A percentile compares a stretch with the other conserved stretches of the same genome.
These are phyloP conservation scores for Ceraclea dissimilis DNA, from an alignment of 2,888 invertebrate genomes.

Conservation along the genomic window DNA sequence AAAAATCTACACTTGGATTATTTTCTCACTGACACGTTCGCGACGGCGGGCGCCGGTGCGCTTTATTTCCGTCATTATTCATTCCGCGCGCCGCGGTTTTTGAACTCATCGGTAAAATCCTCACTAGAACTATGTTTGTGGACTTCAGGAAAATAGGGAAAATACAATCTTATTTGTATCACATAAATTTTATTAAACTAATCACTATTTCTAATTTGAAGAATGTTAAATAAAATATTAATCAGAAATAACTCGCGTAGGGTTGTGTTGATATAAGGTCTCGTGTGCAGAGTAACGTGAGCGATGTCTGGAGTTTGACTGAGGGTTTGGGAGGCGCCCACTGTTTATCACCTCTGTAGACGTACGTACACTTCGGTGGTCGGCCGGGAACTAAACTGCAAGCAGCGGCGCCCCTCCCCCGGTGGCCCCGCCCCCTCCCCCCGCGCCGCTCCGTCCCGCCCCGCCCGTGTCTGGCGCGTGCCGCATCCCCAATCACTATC, in stretches of 20 bases:
- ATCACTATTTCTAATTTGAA: too few relatives aligned
- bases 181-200: too few relatives aligned
- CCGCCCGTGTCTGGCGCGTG: constrained; percentile 11
- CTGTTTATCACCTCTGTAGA: not conserved
- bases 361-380: constrained; percentile 19
- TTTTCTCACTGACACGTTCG: constrained; percentile 22
- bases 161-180: not conserved
- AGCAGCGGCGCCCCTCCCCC: constrained; percentile 13
- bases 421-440: constrained; percentile 10
- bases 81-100: constrained; percentile 19
- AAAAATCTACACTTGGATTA: constrained; percentile 22
- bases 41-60: constrained; percentile 22
- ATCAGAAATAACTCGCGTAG: constrained; percentile 2
- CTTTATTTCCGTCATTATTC: constrained; percentile 22
- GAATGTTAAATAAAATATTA: not conserved
- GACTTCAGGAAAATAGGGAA: not conserved
- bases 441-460: constrained; percentile 8
- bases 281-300: constrained; percentile 3
- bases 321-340: not conserved
- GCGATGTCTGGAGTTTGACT: constrained; percentile 2
- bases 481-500: constrained; percentile 18
- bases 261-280: not conserved
- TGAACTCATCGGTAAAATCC: constrained; percentile 12
- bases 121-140: not conserved
- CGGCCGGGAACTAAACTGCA: constrained; percentile 21